A percentile compares a stretch with the other conserved stretches of the same genome.
These are phyloP conservation scores for Pempheris klunzingeri DNA, from an alignment of 2,797 vertebrate species.

Conservation along the genomic window DNA sequence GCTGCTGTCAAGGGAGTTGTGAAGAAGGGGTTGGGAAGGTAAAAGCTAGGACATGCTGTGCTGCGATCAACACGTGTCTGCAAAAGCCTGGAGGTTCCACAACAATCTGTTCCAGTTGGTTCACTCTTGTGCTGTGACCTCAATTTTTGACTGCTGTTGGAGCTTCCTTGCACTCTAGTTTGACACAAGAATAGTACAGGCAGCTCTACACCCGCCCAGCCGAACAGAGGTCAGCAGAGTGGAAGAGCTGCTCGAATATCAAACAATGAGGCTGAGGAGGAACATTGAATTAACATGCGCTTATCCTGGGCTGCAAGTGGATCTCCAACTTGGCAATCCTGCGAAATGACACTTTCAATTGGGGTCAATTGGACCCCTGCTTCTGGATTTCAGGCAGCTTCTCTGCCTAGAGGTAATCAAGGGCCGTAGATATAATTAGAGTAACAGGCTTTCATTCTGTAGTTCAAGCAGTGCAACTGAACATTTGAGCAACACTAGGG, in stretches of 20 bases:
- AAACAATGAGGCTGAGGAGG: slow-evolving; percentile 68
- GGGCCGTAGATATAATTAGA: slow-evolving; percentile 81
- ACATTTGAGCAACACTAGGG: slow-evolving; percentile 81
- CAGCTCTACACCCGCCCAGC: slow-evolving; percentile 65
- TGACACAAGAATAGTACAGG: slow-evolving; percentile 73
- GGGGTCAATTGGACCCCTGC: slow-evolving; percentile 86
- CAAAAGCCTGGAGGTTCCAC: slow-evolving; percentile 82
- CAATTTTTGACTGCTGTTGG: slow-evolving; percentile 81
- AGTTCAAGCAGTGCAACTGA: slow-evolving; percentile 62
- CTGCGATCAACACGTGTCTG: slow-evolving; percentile 84
- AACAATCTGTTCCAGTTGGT: slow-evolving; percentile 86
- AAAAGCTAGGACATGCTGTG: slow-evolving; percentile 77
- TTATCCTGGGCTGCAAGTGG: slow-evolving; percentile 65
- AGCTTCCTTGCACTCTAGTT: slow-evolving; percentile 75
- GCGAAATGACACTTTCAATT: slow-evolving; percentile 87
- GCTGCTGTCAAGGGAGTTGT: slow-evolving; percentile 63
- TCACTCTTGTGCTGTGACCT: slow-evolving; percentile 83
- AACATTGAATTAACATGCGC: slow-evolving; percentile 67
- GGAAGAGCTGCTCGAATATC: slow-evolving; percentile 65
- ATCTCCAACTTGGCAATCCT: slow-evolving; percentile 79
- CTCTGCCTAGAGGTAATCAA: slow-evolving; percentile 82
- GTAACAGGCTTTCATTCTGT: slow-evolving; percentile 63
- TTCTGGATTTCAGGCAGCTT: slow-evolving; percentile 81
- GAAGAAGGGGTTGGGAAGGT: slow-evolving; percentile 65
- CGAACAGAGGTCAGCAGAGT: slow-evolving; percentile 54